Conservation (phyloP, 2,888 invertebrate genomes). For the Polyploca ridens region DNA sequence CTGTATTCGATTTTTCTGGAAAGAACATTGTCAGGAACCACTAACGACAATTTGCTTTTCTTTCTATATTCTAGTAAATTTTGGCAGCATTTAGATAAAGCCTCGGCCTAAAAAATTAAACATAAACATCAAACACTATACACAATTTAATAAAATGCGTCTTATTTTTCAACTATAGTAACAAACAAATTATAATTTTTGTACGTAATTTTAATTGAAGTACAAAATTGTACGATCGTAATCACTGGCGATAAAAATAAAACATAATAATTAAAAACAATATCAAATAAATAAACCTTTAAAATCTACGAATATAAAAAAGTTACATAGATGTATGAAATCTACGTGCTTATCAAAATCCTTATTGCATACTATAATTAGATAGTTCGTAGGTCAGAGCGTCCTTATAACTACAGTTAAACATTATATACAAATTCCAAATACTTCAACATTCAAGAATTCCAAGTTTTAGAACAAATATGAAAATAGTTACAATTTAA, state of each 20-base stretch:
- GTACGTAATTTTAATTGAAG: conserved; percentile 30
- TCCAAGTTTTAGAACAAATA: conserved; percentile 40
- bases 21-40: background rate
- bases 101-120: background rate
- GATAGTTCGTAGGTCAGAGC: conserved; percentile 28
- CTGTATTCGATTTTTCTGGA: background rate
- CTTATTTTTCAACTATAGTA: background rate
- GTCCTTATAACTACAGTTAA: background rate
- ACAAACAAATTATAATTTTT: conserved; percentile 18
- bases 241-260: conserved; percentile 32
- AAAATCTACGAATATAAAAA: conserved; percentile 50
- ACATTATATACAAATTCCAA: conserved; percentile 51
- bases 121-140: background rate
- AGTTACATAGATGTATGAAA: conserved; percentile 57
- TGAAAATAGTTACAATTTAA: conserved; percentile 55
- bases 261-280: conserved; percentile 20
- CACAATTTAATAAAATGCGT: background rate
- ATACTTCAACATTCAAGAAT: conserved; percentile 36
- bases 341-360: conserved; percentile 56
- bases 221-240: conserved; percentile 22
- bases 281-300: conserved; percentile 43
- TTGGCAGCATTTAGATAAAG: background rate
- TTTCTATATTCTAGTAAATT: too few relatives aligned
- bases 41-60: too few relatives aligned
- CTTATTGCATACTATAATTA: conserved; percentile 44